Conservation (phyloP, 2,797 vertebrate species). For the Cuniculus paca region DNA sequence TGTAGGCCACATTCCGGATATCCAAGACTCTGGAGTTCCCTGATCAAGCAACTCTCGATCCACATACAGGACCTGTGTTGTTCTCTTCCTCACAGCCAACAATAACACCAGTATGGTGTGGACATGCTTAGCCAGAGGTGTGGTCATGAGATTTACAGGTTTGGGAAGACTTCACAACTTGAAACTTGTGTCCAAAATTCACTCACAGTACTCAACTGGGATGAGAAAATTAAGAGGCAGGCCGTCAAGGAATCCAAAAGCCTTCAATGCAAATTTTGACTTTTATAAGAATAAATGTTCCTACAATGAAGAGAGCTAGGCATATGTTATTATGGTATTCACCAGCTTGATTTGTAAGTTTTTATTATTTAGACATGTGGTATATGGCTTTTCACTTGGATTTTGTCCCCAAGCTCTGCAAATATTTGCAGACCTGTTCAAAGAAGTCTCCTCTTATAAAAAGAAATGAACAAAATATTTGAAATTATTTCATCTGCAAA, state of each 20-base stretch:
- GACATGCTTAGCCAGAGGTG: background rate
- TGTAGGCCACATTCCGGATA: background rate
- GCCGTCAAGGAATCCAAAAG: background rate
- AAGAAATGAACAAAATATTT: conserved; percentile 8
- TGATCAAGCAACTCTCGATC: background rate
- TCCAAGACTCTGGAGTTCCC: background rate
- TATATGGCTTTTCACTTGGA: background rate
- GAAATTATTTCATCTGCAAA: background rate
- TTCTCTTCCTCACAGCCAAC: background rate
- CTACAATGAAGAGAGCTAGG: background rate
- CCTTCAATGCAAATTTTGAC: background rate
- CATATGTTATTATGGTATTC: background rate
- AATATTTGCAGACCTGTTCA: background rate
- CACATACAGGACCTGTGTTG: too few relatives aligned
- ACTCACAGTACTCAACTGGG: background rate
- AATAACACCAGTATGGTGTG: background rate
- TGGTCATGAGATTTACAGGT: background rate
- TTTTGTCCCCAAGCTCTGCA: background rate
- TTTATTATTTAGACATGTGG: background rate
- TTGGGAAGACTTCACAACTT: background rate
- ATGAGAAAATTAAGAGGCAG: background rate
- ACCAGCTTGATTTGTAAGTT: background rate
- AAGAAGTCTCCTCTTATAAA: background rate
- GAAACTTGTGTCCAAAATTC: background rate
- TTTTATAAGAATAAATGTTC: background rate